Base-by-base conservation (phyloP, 2,888 invertebrate species). In the Oxycera nigricornis region DNA sequence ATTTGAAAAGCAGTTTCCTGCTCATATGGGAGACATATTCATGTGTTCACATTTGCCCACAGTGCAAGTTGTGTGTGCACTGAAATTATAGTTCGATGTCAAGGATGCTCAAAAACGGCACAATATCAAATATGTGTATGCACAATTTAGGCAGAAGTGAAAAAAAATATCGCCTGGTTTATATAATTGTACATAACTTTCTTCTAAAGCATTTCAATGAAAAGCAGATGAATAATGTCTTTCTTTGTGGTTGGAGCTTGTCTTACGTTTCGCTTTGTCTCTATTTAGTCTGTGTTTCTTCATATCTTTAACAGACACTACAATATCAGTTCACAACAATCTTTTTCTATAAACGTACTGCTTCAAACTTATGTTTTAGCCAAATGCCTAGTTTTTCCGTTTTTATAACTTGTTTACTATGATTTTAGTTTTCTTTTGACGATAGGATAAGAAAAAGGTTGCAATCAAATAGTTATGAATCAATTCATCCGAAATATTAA, bases 241-340 rank as follows among this genome's bases (percentile, higher is more conserved):
- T 30, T 26, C 30, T 61, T 28, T 61, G 61, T 61, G n/a, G 61
- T 61, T 61, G 24, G 31, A 61, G 61, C 61, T 26, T 61, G 17
- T 61, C 61, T 61, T 61, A 61, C 61, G 14, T 61, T 61, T 9
- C 20, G 61, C 61, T 61, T 61, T 61, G 52, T 61, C 61, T 61
- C 31, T 28, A 61, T 31, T n/a, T 61, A 31, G 20, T 61, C 14
- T 31, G 20, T 31, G 31, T 30, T 31, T n/a, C 30, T 2, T 30
- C 30, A 17, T n/a, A 17, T 31, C n/a, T 3, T 55, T 3, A 55
- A 55, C 17, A 7, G 24, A 55, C n/a, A n/a, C 4, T 24, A 55
- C 17, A 55, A 9, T 55, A 55, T 24, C n/a, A 26, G 31, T 17
- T 31, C 30, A 31, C 28, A 61, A 26, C 14, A 31, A 61, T 14